Base-by-base conservation (phyloP, 2,888 invertebrate species). In the Baccha elongata region DNA sequence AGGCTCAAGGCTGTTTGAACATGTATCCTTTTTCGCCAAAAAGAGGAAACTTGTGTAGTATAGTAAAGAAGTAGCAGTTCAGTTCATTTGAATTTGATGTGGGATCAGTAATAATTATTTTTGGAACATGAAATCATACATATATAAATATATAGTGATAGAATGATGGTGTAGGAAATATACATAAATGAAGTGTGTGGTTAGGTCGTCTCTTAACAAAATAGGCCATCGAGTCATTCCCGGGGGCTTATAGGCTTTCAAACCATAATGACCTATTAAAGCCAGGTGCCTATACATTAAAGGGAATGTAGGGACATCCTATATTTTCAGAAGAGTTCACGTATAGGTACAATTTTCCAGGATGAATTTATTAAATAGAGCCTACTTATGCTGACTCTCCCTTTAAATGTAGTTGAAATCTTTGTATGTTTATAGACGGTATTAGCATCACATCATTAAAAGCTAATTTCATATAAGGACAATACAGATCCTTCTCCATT, bases 61-160 rank as follows among this genome's bases (percentile, higher is more conserved):
- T 10, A 73, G n/a, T 37, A 4, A 8, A 40, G 15, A 3, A 40
- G 13, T 10, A 58, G 35, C 62, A 40, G 15, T n/a, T 58, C 4
- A 48, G 71, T 69, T 80, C 80, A 65, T 44, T 74, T 73, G 62
- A 67, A 68, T 64, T 74, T 79, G 68, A 80, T 74, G 42, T 29
- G 64, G 80, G 75, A 42, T 64, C 58, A 69, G 80, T 69, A 69
- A n/a, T n/a, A n/a, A 69, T 80, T 74, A 80, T 80, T 69, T 74
- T 80, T 35, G 68, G 37, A 74, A 44, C 74, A 74, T 50, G 29
- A 29, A 58, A 53, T 15, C 7, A 19, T 6, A 3, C 17, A 3
- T n/a, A 44, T 32, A 23, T 17, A 53, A 8, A 29, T 21, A 15
- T 15, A 23, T 17, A 50, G 19, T 11, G 29, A 15, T 60, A 32